Evolutionary conservation across 2,113 vertebrate genomes (phyloP).

Genomic region (Rafetus swinhoei): DNA sequence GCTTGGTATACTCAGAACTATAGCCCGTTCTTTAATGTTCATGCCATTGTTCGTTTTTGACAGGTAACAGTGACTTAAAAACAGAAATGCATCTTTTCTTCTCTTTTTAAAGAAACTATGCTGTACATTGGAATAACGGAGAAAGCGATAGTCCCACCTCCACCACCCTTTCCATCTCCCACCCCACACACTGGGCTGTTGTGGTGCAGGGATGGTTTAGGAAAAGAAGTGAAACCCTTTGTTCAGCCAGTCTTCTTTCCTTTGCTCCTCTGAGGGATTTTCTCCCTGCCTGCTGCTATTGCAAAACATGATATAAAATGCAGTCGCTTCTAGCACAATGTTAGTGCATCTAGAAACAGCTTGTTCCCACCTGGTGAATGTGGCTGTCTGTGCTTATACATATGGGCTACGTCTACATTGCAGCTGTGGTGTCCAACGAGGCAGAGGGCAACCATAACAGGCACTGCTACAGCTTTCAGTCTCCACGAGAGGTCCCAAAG

Average conservation of each 20-base stretch:
- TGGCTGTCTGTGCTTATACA: background rate
- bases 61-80: background rate
- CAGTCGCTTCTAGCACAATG: background rate
- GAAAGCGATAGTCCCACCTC: background rate
- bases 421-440: no score
- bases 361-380: background rate
- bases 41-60: background rate
- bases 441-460: background rate
- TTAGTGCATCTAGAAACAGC: background rate
- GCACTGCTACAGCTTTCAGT: no score
- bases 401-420: background rate
- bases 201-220: background rate
- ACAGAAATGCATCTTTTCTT: background rate
- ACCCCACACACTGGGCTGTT: background rate
- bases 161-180: background rate
- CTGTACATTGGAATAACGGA: background rate
- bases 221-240: background rate
- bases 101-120: background rate
- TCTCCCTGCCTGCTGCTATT: background rate
- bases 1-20: background rate
- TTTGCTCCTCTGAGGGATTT: background rate
- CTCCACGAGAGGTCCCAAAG: no score
- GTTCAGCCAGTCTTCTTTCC: background rate
- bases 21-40: background rate
- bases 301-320: background rate